These are phyloP conservation scores for Chymomyza costata DNA, from an alignment of 1,140 invertebrate genomes.

Conservation along the genomic window DNA sequence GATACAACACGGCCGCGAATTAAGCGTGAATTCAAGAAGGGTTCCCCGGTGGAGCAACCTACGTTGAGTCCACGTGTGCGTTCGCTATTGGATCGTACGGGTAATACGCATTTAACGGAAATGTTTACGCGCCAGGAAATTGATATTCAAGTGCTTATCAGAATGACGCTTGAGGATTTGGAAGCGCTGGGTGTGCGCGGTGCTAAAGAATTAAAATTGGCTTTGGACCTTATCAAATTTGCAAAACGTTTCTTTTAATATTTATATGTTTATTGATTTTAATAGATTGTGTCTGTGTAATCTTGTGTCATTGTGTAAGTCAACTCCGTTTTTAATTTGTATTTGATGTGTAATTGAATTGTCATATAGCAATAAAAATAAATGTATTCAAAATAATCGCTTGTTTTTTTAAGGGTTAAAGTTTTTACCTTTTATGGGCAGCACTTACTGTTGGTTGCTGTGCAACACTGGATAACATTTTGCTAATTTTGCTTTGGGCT, in stretches of 20 bases:
- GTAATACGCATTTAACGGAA: slow-evolving; percentile 41
- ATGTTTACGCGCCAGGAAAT: slow-evolving; percentile 53
- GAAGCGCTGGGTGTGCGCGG: slow-evolving; percentile 43
- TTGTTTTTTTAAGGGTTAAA: too few relatives aligned
- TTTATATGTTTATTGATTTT: too few relatives aligned
- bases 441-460: too few relatives aligned
- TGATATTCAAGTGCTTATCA: slow-evolving; percentile 43
- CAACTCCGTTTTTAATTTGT: too few relatives aligned
- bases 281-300: too few relatives aligned
- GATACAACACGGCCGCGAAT: not conserved
- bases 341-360: too few relatives aligned
- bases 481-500: too few relatives aligned
- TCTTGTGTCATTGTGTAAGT: too few relatives aligned
- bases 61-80: slow-evolving; percentile 39
- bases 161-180: slow-evolving; percentile 53
- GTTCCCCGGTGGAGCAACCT: slow-evolving; percentile 47
- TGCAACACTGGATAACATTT: too few relatives aligned
- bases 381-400: too few relatives aligned
- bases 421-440: too few relatives aligned
- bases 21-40: slow-evolving; percentile 26
- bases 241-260: slow-evolving; percentile 46
- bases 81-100: slow-evolving; percentile 40
- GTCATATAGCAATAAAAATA: too few relatives aligned
- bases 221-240: slow-evolving; percentile 40
- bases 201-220: slow-evolving; percentile 37